Base-by-base conservation (phyloP, 2,113 vertebrate genomes). In the Gadus chalcogrammus region DNA sequence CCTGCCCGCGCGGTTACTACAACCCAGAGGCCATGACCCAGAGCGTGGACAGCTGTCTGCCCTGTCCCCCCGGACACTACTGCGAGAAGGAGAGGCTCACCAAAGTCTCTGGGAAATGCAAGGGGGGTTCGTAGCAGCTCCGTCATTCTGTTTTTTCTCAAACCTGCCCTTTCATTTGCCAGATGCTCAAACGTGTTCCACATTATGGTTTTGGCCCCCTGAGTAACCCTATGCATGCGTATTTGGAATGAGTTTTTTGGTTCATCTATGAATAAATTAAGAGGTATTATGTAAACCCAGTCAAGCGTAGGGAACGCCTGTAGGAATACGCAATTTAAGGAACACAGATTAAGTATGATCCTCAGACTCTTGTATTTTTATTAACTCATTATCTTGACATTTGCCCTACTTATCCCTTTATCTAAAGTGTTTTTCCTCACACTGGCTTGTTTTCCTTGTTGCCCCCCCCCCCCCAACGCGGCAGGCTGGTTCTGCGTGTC, bases 401-500 rank as follows among this genome's bases (percentile, higher is more conserved):
- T 48, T 48, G 42, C 5, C 9, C 42, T 48, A 11, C 11, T 48
- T 48, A n/a, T 5, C 1, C 11, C 9, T 48, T 48, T 48, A 16
- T 17, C 58, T 59, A 2, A 59, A 17, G 5, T 61, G 60, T 62
- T 24, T 9, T 62, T 18, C 71, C 70, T 65, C 67, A 55, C 60
- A 48, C 42, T 48, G 2, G 12, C 74, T 63, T 72, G 64, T 78
- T 61, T 67, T 80, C 27, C 64, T 13, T 68, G 68, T 48, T 48
- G 8, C 1, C 24, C 12, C 42, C 11, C 24, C 12, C 24, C 12
- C 42, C 11, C 24, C 12, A 27, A 5, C 70, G 27, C 38, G 38
- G 31, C 86, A 98, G 96, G 95, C 56, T 98, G 96, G 97, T 98
- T 97, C 88, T 99, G 96, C 68, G 87, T 97, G 72, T 96, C 91